Base-by-base conservation (phyloP, 1,140 invertebrate species). In the Drosophila teissieri region DNA sequence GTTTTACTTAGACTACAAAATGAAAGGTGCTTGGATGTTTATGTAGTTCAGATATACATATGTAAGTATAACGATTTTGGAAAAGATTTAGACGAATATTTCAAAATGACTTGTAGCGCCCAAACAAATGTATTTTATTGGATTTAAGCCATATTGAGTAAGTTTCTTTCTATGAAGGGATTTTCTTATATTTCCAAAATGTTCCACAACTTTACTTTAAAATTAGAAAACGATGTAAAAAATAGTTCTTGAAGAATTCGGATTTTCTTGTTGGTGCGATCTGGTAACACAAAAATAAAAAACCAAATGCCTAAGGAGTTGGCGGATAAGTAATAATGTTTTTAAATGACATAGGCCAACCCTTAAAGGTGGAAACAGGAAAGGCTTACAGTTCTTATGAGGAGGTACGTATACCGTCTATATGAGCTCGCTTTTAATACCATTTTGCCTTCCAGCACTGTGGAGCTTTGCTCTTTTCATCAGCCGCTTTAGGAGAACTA, bases 301-400 rank as follows among this genome's bases (percentile, higher is more conserved):
- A 11, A 1, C 1, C 3, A 4, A 45, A 15, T 19, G 19, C 3
- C 5, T 17, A 46, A 19, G 17, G 1, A 19, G 11, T 58, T 46
- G 54, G 62, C 27, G 39, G n/a, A 63, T 39, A 17, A 12, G 15
- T 54, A 22, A 62, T 11, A n/a, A 86, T 86, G 83, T 86, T 76
- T 88, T 65, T 86, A 40, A 86, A 86, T 58, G 70, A 65, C 19
- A 14, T 88, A 14, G 83, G 83, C 0, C 79, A 88, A n/a, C 82
- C 82, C 0, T 31, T 64, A 7, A 76, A 88, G 39, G 17, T 86
- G 7, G 17, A 78, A 19, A 11, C n/a, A 3, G 19, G 37, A 7
- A 72, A 55, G 7, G 46, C 31, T 2, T 85, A 86, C 19, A 53
- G 52, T 0, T 49, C 40, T 0, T 79, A 48, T 5, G 83, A 82